Base-by-base conservation (phyloP, 2,888 invertebrate species). In the Kryphioiulus occultus region DNA sequence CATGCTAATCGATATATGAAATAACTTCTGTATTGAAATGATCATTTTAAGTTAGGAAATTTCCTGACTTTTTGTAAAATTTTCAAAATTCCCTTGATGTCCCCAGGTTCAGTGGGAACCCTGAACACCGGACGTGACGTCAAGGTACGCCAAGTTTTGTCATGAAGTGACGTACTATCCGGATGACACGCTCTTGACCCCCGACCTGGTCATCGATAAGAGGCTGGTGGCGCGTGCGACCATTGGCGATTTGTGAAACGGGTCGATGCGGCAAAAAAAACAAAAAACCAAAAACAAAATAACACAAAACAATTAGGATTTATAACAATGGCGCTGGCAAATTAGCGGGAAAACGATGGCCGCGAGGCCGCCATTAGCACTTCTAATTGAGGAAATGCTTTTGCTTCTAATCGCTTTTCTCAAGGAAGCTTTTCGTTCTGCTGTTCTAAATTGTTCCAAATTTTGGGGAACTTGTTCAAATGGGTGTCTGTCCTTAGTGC, bases 211-310 rank as follows among this genome's bases (percentile, higher is more conserved):
- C 47, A 47, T 0, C 15, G 15, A 47, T 47, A 3, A 47, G 17
- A 3, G 35, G 35, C 59, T n/a, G n/a, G 19, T n/a, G n/a, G 59
- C 59, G 59, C 59, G n/a, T 59, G 59, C 59, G 19, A 1, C 59
- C 17, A 59, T 59, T n/a, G n/a, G 5, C n/a, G 19, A 59, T 59
- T 59, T 59, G 9, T 19, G 19, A 59, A 59, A 59, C 59, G 59
- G 59, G 59, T 59, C 59, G 59, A n/a, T 17, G 59, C 59, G n/a
- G 22, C 22, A 59, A 59, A n/a, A 59, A 59, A 47, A 47, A 3
- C 17, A 17, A 59, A 59, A 47, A 10, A 47, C 47, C 47, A 47
- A 47, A 59, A 59, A 22, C 59, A 59, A 88, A 87, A 88, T 59
- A 59, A 59, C n/a, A 5, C 59, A 59, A 59, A 59, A 59, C 59